Percentiles rank a stretch among this genome's conserved stretches.
phyloP scores from a whole-genome alignment of 2,888 invertebrate genomes.

The Agrypnus murinus region DNA sequence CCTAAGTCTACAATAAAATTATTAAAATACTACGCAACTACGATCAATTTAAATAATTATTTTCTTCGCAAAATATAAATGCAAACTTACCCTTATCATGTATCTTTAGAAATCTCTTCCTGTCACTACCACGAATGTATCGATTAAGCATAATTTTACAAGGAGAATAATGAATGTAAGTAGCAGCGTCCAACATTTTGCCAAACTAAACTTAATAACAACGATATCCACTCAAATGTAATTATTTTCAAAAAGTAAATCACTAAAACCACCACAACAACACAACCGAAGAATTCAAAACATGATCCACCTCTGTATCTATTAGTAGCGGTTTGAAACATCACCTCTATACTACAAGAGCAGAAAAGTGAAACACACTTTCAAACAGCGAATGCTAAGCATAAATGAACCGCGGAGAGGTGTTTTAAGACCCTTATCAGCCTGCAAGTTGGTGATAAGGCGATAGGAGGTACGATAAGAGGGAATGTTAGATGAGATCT shows the following conservation, averaged over 20 bases:
- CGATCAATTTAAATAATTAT: not conserved
- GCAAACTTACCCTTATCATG: slow-evolving; percentile 17
- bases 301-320: not conserved
- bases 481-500: slow-evolving; percentile 48
- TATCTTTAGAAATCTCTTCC: slow-evolving; percentile 15
- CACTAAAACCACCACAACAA: slow-evolving; percentile 4
- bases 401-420: slow-evolving; percentile 44
- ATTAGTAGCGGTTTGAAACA: slow-evolving; percentile 2
- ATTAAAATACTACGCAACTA: slow-evolving; percentile 19
- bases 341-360: slow-evolving; percentile 14
- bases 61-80: not conserved
- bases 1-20: not conserved
- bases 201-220: slow-evolving; percentile 20
- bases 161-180: slow-evolving; percentile 35
- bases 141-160: slow-evolving; percentile 40
- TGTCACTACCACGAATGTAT: slow-evolving; percentile 24
- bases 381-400: slow-evolving; percentile 39
- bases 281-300: not conserved
- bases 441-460: slow-evolving; percentile 47
- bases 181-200: slow-evolving; percentile 36
- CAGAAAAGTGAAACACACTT: slow-evolving; percentile 37
- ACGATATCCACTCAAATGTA: slow-evolving; percentile 7
- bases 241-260: not conserved
- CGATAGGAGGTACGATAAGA: slow-evolving; percentile 44
- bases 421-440: slow-evolving; percentile 49